phyloP scores from a whole-genome alignment of 2,797 vertebrate genomes.

The Strix occidentalis region DNA sequence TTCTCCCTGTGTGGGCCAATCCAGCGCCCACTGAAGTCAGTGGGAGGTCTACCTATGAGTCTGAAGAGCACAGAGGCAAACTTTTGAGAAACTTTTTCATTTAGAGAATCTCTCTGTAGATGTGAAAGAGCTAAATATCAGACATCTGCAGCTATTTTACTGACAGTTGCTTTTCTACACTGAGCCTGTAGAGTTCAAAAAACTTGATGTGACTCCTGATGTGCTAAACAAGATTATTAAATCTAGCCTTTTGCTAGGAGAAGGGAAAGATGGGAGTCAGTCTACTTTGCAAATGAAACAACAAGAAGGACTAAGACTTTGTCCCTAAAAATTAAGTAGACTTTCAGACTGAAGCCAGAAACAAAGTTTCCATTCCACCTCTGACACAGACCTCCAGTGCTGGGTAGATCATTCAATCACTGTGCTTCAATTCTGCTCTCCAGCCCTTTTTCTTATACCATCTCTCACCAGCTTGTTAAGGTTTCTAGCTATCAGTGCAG shows the following conservation, averaged over 20 bases:
- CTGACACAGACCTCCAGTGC: not conserved
- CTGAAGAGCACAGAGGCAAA: not conserved
- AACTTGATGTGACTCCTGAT: not conserved
- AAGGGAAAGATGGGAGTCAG: not conserved
- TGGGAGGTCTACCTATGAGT: not conserved
- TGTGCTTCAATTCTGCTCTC: not conserved
- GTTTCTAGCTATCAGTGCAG: not conserved
- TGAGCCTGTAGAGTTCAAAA: not conserved
- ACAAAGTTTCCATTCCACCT: not conserved
- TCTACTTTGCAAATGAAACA: not conserved
- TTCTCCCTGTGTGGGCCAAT: not conserved
- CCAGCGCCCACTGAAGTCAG: not conserved
- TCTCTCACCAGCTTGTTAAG: not conserved
- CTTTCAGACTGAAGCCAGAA: not conserved
- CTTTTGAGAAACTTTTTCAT: not conserved
- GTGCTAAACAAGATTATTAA: not conserved
- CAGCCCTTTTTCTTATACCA: not conserved
- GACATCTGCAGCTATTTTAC: not conserved
- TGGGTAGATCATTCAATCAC: not conserved
- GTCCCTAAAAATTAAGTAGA: not conserved
- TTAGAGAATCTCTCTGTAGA: not conserved
- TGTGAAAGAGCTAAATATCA: not conserved
- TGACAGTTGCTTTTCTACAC: not conserved
- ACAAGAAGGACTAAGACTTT: not conserved
- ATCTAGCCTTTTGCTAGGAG: not conserved